Evolutionary conservation across 1,140 invertebrate species (phyloP).

Genomic region (Tetramorium alpestre): DNA sequence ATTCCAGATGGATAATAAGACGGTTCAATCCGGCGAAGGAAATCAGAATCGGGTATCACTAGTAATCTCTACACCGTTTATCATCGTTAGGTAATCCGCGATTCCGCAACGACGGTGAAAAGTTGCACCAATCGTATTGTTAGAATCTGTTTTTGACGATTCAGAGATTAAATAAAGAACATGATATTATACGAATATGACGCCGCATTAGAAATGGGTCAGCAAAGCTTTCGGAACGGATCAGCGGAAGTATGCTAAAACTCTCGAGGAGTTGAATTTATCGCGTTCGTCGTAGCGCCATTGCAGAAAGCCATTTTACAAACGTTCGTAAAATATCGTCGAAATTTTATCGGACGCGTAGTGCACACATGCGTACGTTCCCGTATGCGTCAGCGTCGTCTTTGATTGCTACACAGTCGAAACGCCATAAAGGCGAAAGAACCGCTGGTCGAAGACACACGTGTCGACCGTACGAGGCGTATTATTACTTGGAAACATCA

Average conservation of each 20-base stretch:
- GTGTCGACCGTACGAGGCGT: conserved; percentile 37
- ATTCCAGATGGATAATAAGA: conserved; percentile 29
- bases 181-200: background rate
- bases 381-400: background rate
- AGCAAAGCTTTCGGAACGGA: background rate
- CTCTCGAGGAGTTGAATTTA: conserved; percentile 5
- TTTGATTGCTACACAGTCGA: background rate
- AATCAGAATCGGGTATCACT: background rate
- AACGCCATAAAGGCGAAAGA: conserved; percentile 50
- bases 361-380: background rate
- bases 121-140: background rate
- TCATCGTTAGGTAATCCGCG: conserved; percentile 39
- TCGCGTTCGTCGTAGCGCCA: background rate
- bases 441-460: conserved; percentile 24
- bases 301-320: background rate
- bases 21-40: conserved; percentile 8
- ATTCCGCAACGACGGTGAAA: background rate
- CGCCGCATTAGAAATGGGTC: conserved; percentile 19
- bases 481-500: conserved; percentile 76
- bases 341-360: conserved; percentile 15
- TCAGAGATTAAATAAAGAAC: background rate
- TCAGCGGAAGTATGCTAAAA: background rate
- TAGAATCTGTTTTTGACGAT: background rate
- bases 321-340: conserved; percentile 25
- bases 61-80: conserved; percentile 17